Percentiles rank a stretch among this genome's conserved stretches.
phyloP scores from a whole-genome alignment of 1,140 invertebrate species.

The Acyrthosiphon pisum region DNA sequence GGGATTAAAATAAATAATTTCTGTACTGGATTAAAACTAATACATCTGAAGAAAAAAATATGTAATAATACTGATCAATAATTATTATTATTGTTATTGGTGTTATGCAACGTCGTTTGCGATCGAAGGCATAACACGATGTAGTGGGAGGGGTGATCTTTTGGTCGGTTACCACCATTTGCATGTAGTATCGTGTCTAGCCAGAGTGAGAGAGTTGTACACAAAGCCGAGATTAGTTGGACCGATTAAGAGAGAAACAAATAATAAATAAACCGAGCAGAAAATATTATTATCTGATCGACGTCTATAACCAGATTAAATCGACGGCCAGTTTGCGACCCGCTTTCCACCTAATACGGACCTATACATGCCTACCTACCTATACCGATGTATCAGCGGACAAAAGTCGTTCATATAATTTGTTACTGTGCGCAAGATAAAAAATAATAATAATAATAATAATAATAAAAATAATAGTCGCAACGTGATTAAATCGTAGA shows the following conservation, averaged over 20 bases:
- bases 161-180: conserved; percentile 27
- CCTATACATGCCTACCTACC: background rate
- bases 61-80: background rate
- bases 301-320: conserved; percentile 38
- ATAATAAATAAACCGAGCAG: conserved; percentile 49
- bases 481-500: conserved; percentile 27
- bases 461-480: conserved; percentile 48
- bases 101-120: background rate
- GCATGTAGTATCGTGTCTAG: conserved; percentile 15
- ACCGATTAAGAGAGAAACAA: conserved; percentile 50
- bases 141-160: background rate
- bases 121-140: background rate
- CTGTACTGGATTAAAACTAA: background rate
- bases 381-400: conserved; percentile 13
- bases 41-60: background rate
- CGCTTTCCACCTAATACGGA: conserved; percentile 49
- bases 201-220: conserved; percentile 39
- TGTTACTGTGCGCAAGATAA: conserved; percentile 22
- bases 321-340: conserved; percentile 42
- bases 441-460: conserved; percentile 41
- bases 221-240: conserved; percentile 37
- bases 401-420: conserved; percentile 52
- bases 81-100: background rate
- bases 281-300: conserved; percentile 55
- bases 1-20: background rate